Conservation (phyloP, 2,113 vertebrate species). For the Pelvicachromis taeniatus region DNA sequence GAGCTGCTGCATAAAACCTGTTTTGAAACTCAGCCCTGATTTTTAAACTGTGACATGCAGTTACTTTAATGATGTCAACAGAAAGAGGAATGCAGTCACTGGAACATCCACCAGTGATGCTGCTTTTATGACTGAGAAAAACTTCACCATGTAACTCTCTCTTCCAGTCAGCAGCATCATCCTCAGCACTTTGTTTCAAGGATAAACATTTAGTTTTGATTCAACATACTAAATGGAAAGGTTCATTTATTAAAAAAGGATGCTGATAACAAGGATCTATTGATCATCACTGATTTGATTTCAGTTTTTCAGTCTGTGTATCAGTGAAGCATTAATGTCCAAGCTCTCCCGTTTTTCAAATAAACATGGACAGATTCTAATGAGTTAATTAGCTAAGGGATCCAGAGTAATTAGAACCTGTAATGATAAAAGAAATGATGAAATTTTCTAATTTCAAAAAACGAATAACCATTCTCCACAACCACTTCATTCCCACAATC, state of each 20-base stretch:
- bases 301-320: not conserved
- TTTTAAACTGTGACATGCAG: not conserved
- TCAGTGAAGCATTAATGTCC: not conserved
- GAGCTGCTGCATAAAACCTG: not conserved
- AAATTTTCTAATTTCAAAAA: not conserved
- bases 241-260: rapidly evolving
- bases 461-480: not conserved
- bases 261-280: not conserved
- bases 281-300: not conserved
- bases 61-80: not conserved
- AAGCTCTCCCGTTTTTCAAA: not conserved
- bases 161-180: not conserved
- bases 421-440: not conserved
- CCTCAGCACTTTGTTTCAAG: not conserved
- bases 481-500: not conserved
- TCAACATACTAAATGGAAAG: not conserved
- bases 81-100: not conserved
- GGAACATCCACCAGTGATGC: not conserved
- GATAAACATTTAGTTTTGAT: not conserved
- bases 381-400: not conserved
- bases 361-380: not conserved
- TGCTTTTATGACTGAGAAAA: not conserved
- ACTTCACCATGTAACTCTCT: not conserved
- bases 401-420: not conserved
- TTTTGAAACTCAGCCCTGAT: not conserved